Evolutionary conservation across 2,888 invertebrate species (phyloP), one percentile per base, ranked within the genome.

Genomic region (Ormyrus rosae): DNA sequence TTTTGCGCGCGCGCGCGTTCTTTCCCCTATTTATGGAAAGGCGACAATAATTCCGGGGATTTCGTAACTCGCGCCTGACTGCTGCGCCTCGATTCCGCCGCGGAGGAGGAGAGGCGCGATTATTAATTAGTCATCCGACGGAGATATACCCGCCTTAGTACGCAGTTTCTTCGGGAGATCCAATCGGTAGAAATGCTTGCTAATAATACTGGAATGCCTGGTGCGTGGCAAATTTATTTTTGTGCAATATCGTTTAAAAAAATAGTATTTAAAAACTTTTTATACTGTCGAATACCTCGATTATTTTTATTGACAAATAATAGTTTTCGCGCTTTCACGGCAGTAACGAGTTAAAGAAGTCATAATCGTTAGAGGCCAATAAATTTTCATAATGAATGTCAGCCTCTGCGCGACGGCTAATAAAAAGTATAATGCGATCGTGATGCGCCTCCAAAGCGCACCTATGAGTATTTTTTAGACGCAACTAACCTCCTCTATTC

Each of bases 351-450:
- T 34, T 34, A 34, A 11, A 8, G 50, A 19, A 64, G 50, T 50
- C 8, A 70, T 58, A 73, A 19, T 34, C 58, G 60, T 73, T 74
- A 58, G 60, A 53, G 53, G 61, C 46, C 45, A 60, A 72, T 78
- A 71, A 71, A 78, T 71, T 64, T 53, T 67, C 68, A 61, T 78
- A 72, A 72, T 78, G 9, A 11, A 60, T 67, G 72, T 19, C 64
- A 3, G 60, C 2, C 6, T 67, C 50, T 7, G 4, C 53, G n/a
- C 55, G 58, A 72, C 19, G 19, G 60, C 67, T 67, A 53, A 78
- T 72, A 67, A 53, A 64, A 72, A 78, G 67, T 51, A 53, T 53
- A 72, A 72, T 61, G 71, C 60, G 46, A 45, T 48, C 68, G 68
- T 76, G 69, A 70, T 34, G 63, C n/a, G 48, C n/a, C 6, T 74